Base-by-base conservation (phyloP, 2,888 invertebrate genomes). In the Teinopalpus imperialis region DNA sequence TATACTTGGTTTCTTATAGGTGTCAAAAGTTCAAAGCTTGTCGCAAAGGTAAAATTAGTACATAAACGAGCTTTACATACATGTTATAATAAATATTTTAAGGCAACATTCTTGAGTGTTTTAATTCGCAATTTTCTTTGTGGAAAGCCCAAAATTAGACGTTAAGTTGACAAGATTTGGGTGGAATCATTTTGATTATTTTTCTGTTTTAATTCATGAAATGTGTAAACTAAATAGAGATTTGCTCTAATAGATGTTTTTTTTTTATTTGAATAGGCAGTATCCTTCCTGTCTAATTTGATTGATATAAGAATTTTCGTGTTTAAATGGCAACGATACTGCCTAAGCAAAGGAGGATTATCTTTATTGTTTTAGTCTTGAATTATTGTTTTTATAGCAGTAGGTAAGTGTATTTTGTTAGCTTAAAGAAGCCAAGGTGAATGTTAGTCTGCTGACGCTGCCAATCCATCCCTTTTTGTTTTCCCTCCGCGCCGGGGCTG, bases 391-490 rank as follows among this genome's bases (percentile, higher is more conserved):
- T 74, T 80, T 80, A 72, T 87, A 88, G 87, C 67, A 59, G 76
- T 86, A 85, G 83, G 83, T 86, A 85, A 81, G 83, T 88, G 86
- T 87, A 81, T 87, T 86, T 87, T 87, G 81, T 87, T 85, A 87
- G 88, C 88, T 87, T 88, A 66, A 69, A 78, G 85, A 87, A 81
- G 87, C 85, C 85, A 87, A 83, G 82, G 74, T 86, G 86, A 83
- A 85, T 86, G 83, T 86, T 88, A 87, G 87, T 82, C 87, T 85
- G 87, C 88, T 87, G 80, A 65, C 72, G 86, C 87, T 80, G 78
- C 56, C 46, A 49, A 49, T 69, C 77, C 76, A 57, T 71, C 72
- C 82, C 74, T 74, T 86, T 87, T 83, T 77, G 52, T 70, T 79
- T 85, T 76, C 66, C 66, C 66, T 74, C 77, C 65, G 61, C 68